Evolutionary conservation across 1,140 invertebrate species (phyloP).

Genomic region (Drosophila dunni): DNA sequence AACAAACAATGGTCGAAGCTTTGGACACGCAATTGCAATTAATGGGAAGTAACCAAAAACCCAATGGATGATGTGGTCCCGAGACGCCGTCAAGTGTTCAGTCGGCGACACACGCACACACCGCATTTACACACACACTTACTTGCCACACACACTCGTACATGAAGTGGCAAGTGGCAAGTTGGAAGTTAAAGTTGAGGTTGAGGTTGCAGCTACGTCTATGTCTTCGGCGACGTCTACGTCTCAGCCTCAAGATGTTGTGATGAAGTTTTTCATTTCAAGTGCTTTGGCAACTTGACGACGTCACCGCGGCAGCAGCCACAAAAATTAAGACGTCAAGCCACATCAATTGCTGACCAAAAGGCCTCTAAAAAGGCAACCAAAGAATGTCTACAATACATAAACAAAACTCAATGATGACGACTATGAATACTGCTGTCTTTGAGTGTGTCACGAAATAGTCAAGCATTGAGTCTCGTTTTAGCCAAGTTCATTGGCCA

Average conservation of each 20-base stretch:
- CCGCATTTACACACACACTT: not conserved
- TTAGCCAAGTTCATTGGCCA: constrained; percentile 74
- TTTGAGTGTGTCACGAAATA: constrained; percentile 66
- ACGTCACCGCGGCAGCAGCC: constrained; percentile 42
- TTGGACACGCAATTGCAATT: constrained; percentile 80
- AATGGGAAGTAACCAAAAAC: constrained; percentile 79
- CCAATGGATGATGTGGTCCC: constrained; percentile 46
- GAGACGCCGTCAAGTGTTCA: constrained; percentile 66
- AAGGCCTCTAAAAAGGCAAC: constrained; percentile 25
- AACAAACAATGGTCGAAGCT: constrained; percentile 72
- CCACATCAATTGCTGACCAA: constrained; percentile 68
- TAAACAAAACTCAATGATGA: constrained; percentile 71
- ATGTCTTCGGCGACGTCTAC: constrained; percentile 4
- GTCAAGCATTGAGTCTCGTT: constrained; percentile 2
- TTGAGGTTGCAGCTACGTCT: constrained; percentile 23
- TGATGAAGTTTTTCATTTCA: constrained; percentile 58
- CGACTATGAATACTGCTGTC: constrained; percentile 49
- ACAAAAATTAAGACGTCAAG: constrained; percentile 77
- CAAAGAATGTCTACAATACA: constrained; percentile 67
- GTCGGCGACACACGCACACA: constrained; percentile 50
- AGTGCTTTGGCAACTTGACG: constrained; percentile 66
- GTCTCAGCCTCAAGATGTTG: constrained; percentile 26
- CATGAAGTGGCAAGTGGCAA: constrained; percentile 50
- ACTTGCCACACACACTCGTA: constrained; percentile 17
- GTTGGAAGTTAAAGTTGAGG: constrained; percentile 21